Conservation (phyloP, 2,797 vertebrate genomes). For the Euphonia xanthogaster region DNA sequence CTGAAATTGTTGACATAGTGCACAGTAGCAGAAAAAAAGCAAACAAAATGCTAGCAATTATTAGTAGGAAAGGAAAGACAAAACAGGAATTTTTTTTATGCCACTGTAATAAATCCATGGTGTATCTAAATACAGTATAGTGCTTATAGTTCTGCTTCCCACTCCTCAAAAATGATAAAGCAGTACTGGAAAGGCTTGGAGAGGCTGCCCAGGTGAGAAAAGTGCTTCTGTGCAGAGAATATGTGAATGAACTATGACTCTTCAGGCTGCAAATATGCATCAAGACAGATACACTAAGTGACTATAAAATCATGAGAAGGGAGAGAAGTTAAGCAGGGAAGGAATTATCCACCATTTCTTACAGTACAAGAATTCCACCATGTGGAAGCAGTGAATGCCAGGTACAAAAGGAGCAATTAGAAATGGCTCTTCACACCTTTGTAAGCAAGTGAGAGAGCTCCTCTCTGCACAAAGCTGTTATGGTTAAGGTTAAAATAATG, state of each 20-base stretch:
- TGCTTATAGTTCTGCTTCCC: neutral
- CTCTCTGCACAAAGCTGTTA: neutral
- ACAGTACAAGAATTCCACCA: neutral
- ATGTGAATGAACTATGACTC: neutral
- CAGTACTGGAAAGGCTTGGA: neutral
- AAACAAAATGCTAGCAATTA: neutral
- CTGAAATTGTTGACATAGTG: neutral
- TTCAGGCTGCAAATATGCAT: neutral
- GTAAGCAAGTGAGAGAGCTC: neutral
- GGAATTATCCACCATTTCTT: neutral
- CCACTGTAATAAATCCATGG: neutral
- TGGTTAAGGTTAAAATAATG: neutral
- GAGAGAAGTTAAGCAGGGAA: neutral
- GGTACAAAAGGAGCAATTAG: neutral
- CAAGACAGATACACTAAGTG: neutral
- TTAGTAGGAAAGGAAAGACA: neutral
- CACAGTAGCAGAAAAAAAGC: neutral
- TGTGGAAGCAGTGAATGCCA: neutral
- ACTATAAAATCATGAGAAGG: neutral
- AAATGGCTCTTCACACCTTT: neutral
- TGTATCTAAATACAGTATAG: neutral
- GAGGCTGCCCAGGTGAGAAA: neutral
- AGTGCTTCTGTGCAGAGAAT: neutral
- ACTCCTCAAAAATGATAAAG: neutral
- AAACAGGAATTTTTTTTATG: neutral